Conservation (phyloP, 30 jellyfish, hydroid and myxozoan species). For the Pelagia noctiluca region DNA sequence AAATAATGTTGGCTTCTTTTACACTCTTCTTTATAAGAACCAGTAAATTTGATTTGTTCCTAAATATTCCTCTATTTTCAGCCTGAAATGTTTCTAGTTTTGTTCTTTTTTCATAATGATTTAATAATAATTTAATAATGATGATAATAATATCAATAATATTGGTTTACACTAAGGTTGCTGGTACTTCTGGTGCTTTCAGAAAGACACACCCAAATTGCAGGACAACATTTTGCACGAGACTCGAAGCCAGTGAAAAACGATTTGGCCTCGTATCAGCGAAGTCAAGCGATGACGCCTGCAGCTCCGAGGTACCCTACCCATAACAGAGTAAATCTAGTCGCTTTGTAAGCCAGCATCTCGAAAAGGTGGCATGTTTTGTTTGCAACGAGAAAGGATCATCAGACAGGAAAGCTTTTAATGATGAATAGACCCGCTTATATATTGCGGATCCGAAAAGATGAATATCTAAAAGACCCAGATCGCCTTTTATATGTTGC, state of each 20-base stretch:
- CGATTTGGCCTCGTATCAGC: neutral
- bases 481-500: conserved; percentile 16
- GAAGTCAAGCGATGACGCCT: neutral
- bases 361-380: neutral
- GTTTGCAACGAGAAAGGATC: neutral
- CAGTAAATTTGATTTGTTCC: too few relatives aligned
- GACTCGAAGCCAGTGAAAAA: neutral
- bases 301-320: neutral
- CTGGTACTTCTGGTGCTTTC: neutral
- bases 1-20: too few relatives aligned
- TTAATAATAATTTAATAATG: too few relatives aligned
- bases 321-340: neutral
- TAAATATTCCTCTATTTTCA: too few relatives aligned
- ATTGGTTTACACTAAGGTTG: neutral
- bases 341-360: neutral
- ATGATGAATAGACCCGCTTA: neutral
- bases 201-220: conserved; percentile 5
- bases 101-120: too few relatives aligned
- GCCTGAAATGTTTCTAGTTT: too few relatives aligned
- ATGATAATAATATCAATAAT: too few relatives aligned
- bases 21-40: too few relatives aligned
- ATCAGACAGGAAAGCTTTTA: neutral
- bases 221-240: conserved; percentile 21
- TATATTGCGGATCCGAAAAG: neutral
- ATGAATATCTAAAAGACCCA: neutral